phyloP scores from a whole-genome alignment of 2,888 invertebrate genomes.

The Camptogramma bilineatum region DNA sequence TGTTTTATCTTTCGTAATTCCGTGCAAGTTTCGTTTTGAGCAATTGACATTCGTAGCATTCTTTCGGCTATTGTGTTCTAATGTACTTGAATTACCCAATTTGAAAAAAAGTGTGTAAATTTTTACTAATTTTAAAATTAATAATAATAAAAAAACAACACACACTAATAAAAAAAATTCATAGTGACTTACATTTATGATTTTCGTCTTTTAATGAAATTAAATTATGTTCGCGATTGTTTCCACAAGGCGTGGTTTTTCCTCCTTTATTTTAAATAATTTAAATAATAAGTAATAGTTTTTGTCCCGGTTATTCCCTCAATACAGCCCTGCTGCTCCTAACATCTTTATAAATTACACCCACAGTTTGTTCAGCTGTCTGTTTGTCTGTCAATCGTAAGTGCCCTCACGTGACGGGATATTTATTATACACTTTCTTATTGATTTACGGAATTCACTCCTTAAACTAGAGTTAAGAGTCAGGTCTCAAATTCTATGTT shows the following conservation, averaged over 20 bases:
- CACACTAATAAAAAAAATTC: too few species aligned
- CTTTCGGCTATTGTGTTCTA: conserved; percentile 8
- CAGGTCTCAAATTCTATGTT: too few species aligned
- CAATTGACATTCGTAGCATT: conserved; percentile 35
- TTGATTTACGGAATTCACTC: conserved; percentile 25
- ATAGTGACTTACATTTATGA: too few species aligned
- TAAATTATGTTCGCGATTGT: too few species aligned
- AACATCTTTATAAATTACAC: conserved; percentile 44
- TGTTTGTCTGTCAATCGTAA: conserved; percentile 40
- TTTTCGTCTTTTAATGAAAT: too few species aligned
- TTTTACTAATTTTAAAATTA: background rate
- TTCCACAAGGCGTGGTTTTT: too few species aligned
- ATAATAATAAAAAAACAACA: too few species aligned
- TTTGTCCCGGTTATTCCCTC: too few species aligned
- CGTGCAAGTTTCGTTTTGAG: conserved; percentile 23
- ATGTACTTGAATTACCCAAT: background rate
- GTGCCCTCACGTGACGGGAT: conserved; percentile 38
- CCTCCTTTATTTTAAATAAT: too few species aligned
- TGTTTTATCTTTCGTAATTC: conserved; percentile 38
- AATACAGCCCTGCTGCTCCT: conserved; percentile 30
- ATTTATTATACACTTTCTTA: conserved; percentile 39
- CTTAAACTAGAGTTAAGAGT: background rate
- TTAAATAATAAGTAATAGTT: too few species aligned
- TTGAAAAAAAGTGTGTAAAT: too few species aligned
- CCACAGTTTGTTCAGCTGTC: conserved; percentile 46